A percentile compares a stretch with the other conserved stretches of the same genome.
phyloP scores from a whole-genome alignment of 2,797 vertebrate genomes.

The Buphagus erythrorhynchus region DNA sequence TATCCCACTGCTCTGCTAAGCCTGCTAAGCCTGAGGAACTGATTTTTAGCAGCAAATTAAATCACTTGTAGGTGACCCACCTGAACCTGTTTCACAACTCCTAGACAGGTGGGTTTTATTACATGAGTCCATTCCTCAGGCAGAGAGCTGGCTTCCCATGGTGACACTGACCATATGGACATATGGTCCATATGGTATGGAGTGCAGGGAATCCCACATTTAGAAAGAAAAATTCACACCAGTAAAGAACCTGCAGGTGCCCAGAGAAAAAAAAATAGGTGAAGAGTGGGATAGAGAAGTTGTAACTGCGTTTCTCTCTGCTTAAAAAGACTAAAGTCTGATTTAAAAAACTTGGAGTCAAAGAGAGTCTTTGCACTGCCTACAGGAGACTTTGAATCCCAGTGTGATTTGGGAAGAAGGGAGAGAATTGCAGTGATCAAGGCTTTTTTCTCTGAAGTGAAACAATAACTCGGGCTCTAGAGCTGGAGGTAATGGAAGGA shows the following conservation, averaged over 20 bases:
- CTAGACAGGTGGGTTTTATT: neutral
- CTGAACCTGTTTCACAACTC: neutral
- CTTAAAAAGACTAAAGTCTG: neutral
- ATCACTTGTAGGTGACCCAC: neutral
- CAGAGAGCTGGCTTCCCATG: neutral
- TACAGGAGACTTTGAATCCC: neutral
- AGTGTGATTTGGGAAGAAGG: neutral
- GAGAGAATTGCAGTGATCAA: neutral
- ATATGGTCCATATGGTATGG: neutral
- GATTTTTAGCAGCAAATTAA: neutral
- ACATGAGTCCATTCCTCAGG: neutral
- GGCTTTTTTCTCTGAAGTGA: neutral
- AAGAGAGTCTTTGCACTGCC: neutral
- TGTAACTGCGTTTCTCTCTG: neutral
- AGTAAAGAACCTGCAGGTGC: neutral
- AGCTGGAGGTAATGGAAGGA: neutral
- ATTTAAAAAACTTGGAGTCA: neutral
- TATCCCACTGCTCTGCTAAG: neutral
- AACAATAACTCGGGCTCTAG: neutral
- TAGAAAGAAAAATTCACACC: neutral
- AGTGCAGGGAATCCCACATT: neutral
- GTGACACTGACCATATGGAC: neutral
- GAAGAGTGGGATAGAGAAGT: neutral
- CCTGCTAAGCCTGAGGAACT: neutral
- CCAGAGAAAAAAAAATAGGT: neutral